These are phyloP conservation scores for Volucella inanis DNA, from an alignment of 2,888 invertebrate genomes.

Conservation along the genomic window DNA sequence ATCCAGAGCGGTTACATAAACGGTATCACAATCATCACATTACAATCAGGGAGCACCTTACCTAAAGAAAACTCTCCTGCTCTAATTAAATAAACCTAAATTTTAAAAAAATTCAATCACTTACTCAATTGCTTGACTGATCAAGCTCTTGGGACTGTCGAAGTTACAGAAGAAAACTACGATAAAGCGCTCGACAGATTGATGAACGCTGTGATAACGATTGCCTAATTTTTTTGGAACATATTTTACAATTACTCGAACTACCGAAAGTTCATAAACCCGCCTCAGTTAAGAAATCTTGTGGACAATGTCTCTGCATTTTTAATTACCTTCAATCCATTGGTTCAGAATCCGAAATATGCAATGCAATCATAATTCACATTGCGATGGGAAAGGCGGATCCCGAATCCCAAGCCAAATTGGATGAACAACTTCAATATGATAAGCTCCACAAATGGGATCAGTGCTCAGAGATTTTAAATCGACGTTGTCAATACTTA, in stretches of 20 bases:
- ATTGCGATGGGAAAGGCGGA: too few relatives aligned
- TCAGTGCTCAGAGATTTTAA: not conserved
- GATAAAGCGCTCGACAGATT: constrained; percentile 3
- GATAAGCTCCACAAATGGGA: constrained; percentile 10
- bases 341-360: not conserved
- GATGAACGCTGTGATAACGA: constrained; percentile 12
- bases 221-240: too few relatives aligned
- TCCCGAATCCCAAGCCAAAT: too few relatives aligned
- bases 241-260: constrained; percentile 5
- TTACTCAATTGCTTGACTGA: constrained; percentile 22
- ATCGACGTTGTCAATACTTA: constrained; percentile 8
- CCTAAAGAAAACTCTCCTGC: too few relatives aligned
- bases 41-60: too few relatives aligned
- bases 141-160: constrained; percentile 12
- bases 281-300: not conserved
- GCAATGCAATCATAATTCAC: not conserved
- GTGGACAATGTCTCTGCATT: constrained; percentile 13
- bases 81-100: too few relatives aligned
- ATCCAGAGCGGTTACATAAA: too few relatives aligned
- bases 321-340: constrained; percentile 9
- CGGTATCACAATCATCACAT: too few relatives aligned
- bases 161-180: constrained; percentile 18
- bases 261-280: not conserved
- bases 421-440: too few relatives aligned
- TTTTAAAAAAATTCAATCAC: constrained; percentile 36